Evolutionary conservation across 2,888 invertebrate species (phyloP).

Genomic region (Dendrolimus pini): DNA sequence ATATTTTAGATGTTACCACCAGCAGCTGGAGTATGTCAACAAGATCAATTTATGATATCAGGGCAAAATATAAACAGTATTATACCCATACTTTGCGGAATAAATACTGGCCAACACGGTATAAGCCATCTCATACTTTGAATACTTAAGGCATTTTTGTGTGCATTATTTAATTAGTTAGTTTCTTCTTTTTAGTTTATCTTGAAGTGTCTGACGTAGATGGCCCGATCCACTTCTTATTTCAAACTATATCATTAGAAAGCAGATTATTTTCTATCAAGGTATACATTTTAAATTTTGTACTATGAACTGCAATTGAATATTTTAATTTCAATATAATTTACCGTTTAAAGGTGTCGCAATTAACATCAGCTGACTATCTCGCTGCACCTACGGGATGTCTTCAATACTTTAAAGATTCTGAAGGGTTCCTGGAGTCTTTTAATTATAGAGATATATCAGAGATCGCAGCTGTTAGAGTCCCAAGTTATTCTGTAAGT

Average conservation of each 20-base stretch:
- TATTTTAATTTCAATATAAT: background rate
- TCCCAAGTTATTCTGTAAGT: conserved; percentile 79
- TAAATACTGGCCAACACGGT: conserved; percentile 87
- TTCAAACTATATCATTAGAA: conserved; percentile 75
- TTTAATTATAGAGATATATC: conserved; percentile 82
- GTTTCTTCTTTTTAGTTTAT: conserved; percentile 71
- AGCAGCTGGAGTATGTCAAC: conserved; percentile 80
- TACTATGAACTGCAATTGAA: background rate
- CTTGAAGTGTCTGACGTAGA: conserved; percentile 79
- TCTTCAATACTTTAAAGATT: conserved; percentile 80
- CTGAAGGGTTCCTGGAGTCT: conserved; percentile 79
- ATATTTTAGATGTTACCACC: conserved; percentile 79
- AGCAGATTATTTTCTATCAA: conserved; percentile 80
- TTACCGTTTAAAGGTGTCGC: conserved; percentile 39
- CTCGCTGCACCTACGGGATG: conserved; percentile 75
- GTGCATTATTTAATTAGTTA: no score
- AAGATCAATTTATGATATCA: conserved; percentile 82
- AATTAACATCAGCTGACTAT: conserved; percentile 49
- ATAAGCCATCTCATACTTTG: conserved; percentile 8
- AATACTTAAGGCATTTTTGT: no score
- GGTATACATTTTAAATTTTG: conserved; percentile 34
- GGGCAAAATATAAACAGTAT: conserved; percentile 82
- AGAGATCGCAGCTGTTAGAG: conserved; percentile 69
- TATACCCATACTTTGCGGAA: conserved; percentile 85
- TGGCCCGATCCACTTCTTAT: conserved; percentile 80